A percentile compares a stretch with the other conserved stretches of the same genome.
Evolutionary conservation across 2,888 invertebrate genomes (phyloP).

Genomic region (Nemotelus pantherinus): DNA sequence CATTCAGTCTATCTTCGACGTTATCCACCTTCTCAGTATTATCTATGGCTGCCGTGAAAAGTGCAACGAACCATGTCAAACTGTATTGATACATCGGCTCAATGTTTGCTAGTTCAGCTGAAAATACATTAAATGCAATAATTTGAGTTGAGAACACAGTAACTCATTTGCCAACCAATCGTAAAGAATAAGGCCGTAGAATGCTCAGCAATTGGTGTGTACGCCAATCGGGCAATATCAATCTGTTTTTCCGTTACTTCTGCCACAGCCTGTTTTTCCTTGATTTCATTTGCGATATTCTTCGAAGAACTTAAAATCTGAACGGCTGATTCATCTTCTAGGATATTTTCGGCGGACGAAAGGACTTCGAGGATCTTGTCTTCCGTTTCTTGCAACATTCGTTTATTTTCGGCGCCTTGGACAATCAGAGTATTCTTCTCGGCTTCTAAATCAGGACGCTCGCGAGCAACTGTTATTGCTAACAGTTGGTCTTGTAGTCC

Average conservation of each 20-base stretch:
- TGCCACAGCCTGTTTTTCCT: conserved; percentile 88
- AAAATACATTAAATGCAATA: conserved; percentile 53
- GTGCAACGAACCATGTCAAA: conserved; percentile 90
- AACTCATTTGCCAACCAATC: conserved; percentile 67
- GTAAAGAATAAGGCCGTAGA: conserved; percentile 92
- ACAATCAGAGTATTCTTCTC: conserved; percentile 88
- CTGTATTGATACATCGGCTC: conserved; percentile 99
- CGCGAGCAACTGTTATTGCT: conserved; percentile 90
- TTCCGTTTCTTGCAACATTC: conserved; percentile 86
- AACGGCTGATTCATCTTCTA: conserved; percentile 94
- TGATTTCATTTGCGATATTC: conserved; percentile 88
- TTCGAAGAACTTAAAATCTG: conserved; percentile 90
- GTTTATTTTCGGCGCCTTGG: conserved; percentile 86
- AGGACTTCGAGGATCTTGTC: conserved; percentile 86
- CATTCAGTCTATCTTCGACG: conserved; percentile 76
- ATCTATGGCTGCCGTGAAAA: conserved; percentile 87
- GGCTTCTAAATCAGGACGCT: conserved; percentile 89
- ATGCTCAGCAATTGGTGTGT: conserved; percentile 90
- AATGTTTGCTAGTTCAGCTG: conserved; percentile 86
- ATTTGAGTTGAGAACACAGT: conserved; percentile 20
- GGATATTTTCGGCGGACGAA: conserved; percentile 78
- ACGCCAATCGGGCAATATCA: conserved; percentile 83
- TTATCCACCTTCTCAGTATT: conserved; percentile 87
- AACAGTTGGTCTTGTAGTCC: conserved; percentile 91
- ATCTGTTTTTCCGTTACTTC: conserved; percentile 91